Conservation (phyloP, 2,797 vertebrate genomes). For the Falco cherrug region DNA sequence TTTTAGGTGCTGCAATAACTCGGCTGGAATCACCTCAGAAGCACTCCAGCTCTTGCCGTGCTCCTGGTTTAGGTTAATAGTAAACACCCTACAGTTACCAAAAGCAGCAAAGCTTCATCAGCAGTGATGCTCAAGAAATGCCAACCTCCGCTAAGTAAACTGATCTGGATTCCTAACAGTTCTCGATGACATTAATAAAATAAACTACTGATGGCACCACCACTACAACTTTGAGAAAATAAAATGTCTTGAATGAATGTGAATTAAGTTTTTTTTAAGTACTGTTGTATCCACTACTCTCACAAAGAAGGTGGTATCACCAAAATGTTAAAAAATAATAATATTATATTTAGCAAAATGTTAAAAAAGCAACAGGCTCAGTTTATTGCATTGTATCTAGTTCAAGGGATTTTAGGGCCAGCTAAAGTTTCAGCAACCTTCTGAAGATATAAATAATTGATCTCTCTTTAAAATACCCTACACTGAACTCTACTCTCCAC, state of each 20-base stretch:
- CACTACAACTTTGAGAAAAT: neutral
- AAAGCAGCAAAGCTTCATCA: neutral
- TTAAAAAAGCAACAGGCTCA: neutral
- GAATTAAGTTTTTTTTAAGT: neutral
- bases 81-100: neutral
- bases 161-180: neutral
- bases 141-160: neutral
- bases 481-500: conserved; percentile 48
- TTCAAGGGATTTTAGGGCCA: conserved; percentile 44
- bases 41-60: neutral
- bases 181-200: neutral
- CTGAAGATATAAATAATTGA: conserved; percentile 63
- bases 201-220: neutral
- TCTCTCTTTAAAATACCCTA: conserved; percentile 45
- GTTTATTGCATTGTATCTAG: neutral
- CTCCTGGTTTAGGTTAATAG: neutral
- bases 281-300: neutral
- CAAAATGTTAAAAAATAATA: neutral
- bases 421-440: conserved; percentile 58
- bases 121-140: neutral
- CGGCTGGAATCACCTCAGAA: neutral
- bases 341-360: neutral
- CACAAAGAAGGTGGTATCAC: neutral
- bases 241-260: neutral
- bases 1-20: neutral